phyloP scores from a whole-genome alignment of 2,888 invertebrate genomes.

The Cerastis leucographa region DNA sequence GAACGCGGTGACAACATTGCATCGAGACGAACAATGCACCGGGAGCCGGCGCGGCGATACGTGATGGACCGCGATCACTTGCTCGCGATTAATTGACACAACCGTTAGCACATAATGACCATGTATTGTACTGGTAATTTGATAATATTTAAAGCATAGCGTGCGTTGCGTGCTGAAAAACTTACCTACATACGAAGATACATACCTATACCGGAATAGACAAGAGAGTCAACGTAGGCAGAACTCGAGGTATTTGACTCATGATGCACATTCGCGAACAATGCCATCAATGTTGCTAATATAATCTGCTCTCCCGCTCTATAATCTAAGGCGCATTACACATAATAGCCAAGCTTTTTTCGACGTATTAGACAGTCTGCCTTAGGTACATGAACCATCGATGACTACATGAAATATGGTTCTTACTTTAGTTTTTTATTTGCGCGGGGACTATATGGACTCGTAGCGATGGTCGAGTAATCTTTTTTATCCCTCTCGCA shows the following conservation, averaged over 20 bases:
- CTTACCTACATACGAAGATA: conserved; percentile 59
- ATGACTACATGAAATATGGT: conserved; percentile 73
- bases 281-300: conserved; percentile 81
- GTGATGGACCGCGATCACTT: conserved; percentile 84
- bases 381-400: conserved; percentile 71
- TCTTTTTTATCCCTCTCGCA: conserved; percentile 65
- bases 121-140: conserved; percentile 88
- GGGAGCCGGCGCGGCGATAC: conserved; percentile 72
- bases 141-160: conserved; percentile 84
- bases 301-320: conserved; percentile 82
- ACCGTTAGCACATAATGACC: conserved; percentile 88
- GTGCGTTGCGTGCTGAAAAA: conserved; percentile 78
- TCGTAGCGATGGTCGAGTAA: conserved; percentile 60
- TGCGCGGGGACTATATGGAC: conserved; percentile 69
- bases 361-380: conserved; percentile 74
- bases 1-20: conserved; percentile 68
- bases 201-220: conserved; percentile 40
- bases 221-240: conserved; percentile 40
- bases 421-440: conserved; percentile 67
- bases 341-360: conserved; percentile 79
- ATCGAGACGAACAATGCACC: conserved; percentile 74
- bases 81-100: conserved; percentile 87
- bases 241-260: conserved; percentile 59
- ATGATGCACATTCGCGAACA: conserved; percentile 78
- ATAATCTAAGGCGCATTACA: conserved; percentile 85